A percentile compares a stretch with the other conserved stretches of the same genome.
Evolutionary conservation across 1,140 invertebrate species (phyloP).

Genomic region (Tetragnatha versicolor): DNA sequence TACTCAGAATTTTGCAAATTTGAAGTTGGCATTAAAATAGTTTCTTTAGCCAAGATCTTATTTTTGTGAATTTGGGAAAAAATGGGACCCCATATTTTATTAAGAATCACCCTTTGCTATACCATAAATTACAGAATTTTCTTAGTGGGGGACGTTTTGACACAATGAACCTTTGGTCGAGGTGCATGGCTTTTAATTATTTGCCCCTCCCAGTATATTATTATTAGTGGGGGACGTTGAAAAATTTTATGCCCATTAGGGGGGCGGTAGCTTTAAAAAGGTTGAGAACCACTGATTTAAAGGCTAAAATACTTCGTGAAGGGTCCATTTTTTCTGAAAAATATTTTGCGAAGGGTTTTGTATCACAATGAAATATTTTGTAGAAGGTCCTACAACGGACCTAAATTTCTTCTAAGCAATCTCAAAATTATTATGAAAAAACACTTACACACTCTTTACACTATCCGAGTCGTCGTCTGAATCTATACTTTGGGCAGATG

Average conservation of each 20-base stretch:
- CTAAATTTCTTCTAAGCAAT: neutral
- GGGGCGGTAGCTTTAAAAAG: too few relatives aligned
- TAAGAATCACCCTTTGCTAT: too few relatives aligned
- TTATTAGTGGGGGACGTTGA: too few relatives aligned
- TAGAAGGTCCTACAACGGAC: neutral
- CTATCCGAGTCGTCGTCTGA: conserved; percentile 32
- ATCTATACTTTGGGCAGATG: conserved; percentile 23
- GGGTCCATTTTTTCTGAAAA: neutral
- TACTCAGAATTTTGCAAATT: neutral
- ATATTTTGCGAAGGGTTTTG: neutral
- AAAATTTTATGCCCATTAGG: too few relatives aligned
- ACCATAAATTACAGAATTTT: too few relatives aligned
- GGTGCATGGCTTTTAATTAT: too few relatives aligned
- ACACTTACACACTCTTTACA: conserved; percentile 41
- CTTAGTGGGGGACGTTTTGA: too few relatives aligned
- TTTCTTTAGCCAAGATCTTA: neutral
- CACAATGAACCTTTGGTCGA: too few relatives aligned
- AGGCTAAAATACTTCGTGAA: neutral
- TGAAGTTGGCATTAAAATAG: neutral
- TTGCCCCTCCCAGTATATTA: too few relatives aligned
- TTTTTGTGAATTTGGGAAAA: neutral
- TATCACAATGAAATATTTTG: neutral
- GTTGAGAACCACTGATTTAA: too few relatives aligned
- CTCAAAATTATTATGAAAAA: neutral
- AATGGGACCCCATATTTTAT: neutral